A percentile compares a stretch with the other conserved stretches of the same genome.
phyloP scores from a whole-genome alignment of 2,888 invertebrate species.

The Sicus ferrugineus region DNA sequence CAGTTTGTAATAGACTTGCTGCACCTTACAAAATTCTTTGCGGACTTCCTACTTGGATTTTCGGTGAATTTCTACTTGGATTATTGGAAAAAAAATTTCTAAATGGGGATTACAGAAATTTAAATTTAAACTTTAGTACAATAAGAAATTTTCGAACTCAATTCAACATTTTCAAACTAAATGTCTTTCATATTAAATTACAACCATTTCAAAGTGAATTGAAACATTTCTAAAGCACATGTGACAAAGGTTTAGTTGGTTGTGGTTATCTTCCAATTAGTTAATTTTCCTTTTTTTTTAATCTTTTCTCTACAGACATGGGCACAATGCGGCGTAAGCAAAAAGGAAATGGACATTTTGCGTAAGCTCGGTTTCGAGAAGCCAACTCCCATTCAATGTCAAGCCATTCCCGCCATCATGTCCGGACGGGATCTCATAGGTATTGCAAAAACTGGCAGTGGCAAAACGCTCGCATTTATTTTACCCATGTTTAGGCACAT shows the following conservation, averaged over 20 bases:
- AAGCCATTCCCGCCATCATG: conserved; percentile 98
- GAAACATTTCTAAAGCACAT: too few species aligned
- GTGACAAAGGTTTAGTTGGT: too few species aligned
- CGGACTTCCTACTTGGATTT: too few species aligned
- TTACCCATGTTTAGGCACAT: conserved; percentile 97
- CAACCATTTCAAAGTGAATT: too few species aligned
- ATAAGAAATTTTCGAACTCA: too few species aligned
- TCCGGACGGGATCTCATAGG: conserved; percentile 96
- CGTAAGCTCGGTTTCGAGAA: conserved; percentile 92
- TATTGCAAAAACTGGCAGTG: conserved; percentile 98
- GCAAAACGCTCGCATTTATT: conserved; percentile 97
- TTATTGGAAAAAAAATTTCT: too few species aligned
- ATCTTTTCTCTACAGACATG: conserved; percentile 69
- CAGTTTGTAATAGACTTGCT: too few species aligned
- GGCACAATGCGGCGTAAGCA: conserved; percentile 98
- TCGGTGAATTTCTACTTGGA: too few species aligned
- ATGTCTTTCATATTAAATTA: background rate
- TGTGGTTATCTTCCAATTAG: background rate
- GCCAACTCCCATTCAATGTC: conserved; percentile 98
- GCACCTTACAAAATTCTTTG: too few species aligned
- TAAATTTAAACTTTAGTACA: too few species aligned
- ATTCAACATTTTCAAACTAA: background rate
- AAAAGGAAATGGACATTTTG: conserved; percentile 91
- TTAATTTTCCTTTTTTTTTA: background rate
- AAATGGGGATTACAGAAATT: too few species aligned